These are phyloP conservation scores for Pedetes capensis DNA, from an alignment of 2,113 vertebrate species.

Conservation along the genomic window DNA sequence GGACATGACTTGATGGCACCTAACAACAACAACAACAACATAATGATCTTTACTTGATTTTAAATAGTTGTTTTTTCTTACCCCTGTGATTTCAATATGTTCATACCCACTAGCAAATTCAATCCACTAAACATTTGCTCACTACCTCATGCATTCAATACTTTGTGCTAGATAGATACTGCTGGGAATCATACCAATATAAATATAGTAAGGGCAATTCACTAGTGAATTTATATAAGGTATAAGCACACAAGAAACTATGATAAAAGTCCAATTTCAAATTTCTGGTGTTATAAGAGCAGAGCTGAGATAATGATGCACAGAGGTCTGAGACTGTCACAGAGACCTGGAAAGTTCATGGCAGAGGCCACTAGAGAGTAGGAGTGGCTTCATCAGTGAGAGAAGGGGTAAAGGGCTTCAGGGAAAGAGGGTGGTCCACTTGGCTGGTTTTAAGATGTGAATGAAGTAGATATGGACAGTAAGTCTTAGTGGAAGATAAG, in stretches of 20 bases:
- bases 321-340: not conserved
- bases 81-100: not conserved
- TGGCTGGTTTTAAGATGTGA: not conserved
- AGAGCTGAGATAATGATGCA: not conserved
- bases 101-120: not conserved
- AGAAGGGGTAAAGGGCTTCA: not conserved
- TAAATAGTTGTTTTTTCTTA: not conserved
- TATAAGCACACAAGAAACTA: not conserved
- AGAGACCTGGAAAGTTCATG: not conserved
- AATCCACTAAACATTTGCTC: not conserved
- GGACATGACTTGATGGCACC: no score
- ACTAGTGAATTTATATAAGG: not conserved
- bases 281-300: not conserved
- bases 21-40: no score
- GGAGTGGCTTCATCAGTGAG: not conserved
- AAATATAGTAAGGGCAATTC: not conserved
- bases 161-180: not conserved
- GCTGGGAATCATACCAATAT: not conserved
- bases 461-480: not conserved
- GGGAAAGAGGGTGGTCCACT: not conserved
- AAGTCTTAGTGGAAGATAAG: not conserved
- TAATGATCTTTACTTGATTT: not conserved
- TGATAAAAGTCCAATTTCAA: not conserved
- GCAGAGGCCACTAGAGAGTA: not conserved
- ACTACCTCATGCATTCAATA: not conserved